These are phyloP conservation scores for Proctacanthus coquilletti DNA, from an alignment of 1,140 invertebrate genomes.

Conservation along the genomic window DNA sequence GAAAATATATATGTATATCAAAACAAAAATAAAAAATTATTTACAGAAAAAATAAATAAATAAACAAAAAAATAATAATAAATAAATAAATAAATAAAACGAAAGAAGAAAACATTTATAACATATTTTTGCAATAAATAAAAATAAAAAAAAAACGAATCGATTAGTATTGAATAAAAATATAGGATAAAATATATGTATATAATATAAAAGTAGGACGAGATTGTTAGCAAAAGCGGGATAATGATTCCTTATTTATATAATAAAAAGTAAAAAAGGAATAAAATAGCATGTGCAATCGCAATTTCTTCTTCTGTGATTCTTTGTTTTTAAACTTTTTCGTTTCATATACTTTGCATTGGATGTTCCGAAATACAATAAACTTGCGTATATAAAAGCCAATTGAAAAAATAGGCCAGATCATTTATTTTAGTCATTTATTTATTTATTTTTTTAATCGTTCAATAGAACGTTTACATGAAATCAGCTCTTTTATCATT, in stretches of 20 bases:
- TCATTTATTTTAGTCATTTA: too few relatives aligned
- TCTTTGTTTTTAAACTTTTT: too few relatives aligned
- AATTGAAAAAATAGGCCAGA: constrained; percentile 4
- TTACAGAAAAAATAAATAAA: background rate
- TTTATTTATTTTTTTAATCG: too few relatives aligned
- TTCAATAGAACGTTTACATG: too few relatives aligned
- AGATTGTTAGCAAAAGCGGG: constrained; percentile 4
- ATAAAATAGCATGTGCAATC: constrained; percentile 5
- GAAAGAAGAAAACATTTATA: too few relatives aligned
- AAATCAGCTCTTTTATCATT: too few relatives aligned
- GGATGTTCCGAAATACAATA: too few relatives aligned
- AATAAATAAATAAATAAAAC: too few relatives aligned
- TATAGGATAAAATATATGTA: background rate
- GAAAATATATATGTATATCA: constrained; percentile 4
- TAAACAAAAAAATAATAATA: background rate
- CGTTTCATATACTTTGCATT: too few relatives aligned
- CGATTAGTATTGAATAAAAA: constrained; percentile 5
- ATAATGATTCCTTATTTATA: background rate
- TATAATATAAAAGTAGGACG: background rate
- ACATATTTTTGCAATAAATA: too few relatives aligned
- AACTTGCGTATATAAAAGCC: too few relatives aligned
- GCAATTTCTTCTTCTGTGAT: constrained; percentile 2
- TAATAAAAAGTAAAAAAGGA: constrained; percentile 1
- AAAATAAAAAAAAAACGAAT: constrained; percentile 6
- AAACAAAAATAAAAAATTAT: too few relatives aligned